Base-by-base conservation (phyloP, 2,888 invertebrate genomes). In the Cosmia pyralina region DNA sequence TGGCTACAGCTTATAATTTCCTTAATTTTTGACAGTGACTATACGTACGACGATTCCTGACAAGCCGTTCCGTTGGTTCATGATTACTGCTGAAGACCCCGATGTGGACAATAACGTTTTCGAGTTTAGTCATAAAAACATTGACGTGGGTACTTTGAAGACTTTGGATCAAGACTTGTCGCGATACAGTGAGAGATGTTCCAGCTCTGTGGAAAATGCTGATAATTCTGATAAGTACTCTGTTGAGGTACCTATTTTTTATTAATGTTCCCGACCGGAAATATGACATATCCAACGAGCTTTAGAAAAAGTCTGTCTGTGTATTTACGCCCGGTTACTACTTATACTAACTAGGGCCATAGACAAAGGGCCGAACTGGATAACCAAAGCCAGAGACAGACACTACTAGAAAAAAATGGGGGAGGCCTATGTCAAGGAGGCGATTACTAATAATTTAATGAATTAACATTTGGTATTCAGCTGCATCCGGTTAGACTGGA, bases 51-150 rank as follows among this genome's bases (percentile, higher is more conserved):
- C 76, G 10, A 76, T 89, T 22, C 38, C 48, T 0, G 88, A 84
- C 1, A 91, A 92, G 0, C 91, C 94, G 0, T 96, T 96, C 83
- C 91, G 92, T 28, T 92, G 92, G 91, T 96, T 95, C 87, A 95
- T 96, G 95, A 94, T 96, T 70, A 95, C 95, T 0, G 95, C 93
- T 0, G 96, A 96, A 67, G 94, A 95, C 67, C 95, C 96, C 0
- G 90, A 91, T 0, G 87, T 93, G 11, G 96, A 95, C 76, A 88
- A 90, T 52, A 90, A 83, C 19, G 83, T 88, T 0, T 88, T 90
- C 22, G 90, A 91, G 55, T 90, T 88, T 50, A 86, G 88, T 1
- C 87, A 87, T 4, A 87, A 85, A 2, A 69, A 81, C 0, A 88
- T 87, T 0, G 93, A 95, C 48, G 95, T 95, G 0, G 96, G 96